Percentiles rank a stretch among this genome's conserved stretches.
Evolutionary conservation across 2,113 vertebrate genomes (phyloP).

Genomic region (Syngnathoides biaculeatus): DNA sequence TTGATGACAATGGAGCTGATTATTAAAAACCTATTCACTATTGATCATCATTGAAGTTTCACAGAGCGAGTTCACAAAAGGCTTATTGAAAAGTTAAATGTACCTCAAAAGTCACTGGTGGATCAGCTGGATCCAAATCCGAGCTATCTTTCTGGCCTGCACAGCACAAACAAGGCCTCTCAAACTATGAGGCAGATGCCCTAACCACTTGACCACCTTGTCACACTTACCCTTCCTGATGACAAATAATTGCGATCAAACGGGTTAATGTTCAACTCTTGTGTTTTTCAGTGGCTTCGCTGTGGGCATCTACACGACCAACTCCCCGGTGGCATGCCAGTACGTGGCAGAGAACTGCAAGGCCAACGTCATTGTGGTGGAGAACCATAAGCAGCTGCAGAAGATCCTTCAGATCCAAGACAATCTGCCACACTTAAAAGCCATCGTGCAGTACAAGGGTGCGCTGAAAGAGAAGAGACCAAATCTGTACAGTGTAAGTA

Average conservation of each 20-base stretch:
- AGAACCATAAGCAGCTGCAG: constrained; percentile 86
- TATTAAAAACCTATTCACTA: constrained; percentile 18
- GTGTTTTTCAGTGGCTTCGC: constrained; percentile 78
- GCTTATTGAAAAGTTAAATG: not conserved
- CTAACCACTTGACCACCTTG: not conserved
- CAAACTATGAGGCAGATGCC: not conserved
- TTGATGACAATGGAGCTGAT: constrained; percentile 1
- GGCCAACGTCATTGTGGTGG: constrained; percentile 84
- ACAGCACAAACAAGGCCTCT: no score
- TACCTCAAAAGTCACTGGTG: not conserved
- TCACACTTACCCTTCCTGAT: not conserved
- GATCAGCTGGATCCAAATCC: not conserved
- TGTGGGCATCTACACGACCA: constrained; percentile 93
- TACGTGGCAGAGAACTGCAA: constrained; percentile 80
- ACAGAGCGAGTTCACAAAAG: not conserved
- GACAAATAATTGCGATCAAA: not conserved
- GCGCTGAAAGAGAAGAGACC: constrained; percentile 73
- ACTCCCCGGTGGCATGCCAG: constrained; percentile 84
- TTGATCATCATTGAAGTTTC: not conserved
- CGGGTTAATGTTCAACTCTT: not conserved
- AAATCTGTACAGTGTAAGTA: constrained; percentile 83
- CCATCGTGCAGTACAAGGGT: constrained; percentile 83
- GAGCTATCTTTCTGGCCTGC: no score
- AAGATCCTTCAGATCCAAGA: constrained; percentile 83
- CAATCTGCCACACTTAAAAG: constrained; percentile 82